A percentile compares a stretch with the other conserved stretches of the same genome.
phyloP scores from a whole-genome alignment of 1,140 invertebrate species.

The Drosophila neocordata region DNA sequence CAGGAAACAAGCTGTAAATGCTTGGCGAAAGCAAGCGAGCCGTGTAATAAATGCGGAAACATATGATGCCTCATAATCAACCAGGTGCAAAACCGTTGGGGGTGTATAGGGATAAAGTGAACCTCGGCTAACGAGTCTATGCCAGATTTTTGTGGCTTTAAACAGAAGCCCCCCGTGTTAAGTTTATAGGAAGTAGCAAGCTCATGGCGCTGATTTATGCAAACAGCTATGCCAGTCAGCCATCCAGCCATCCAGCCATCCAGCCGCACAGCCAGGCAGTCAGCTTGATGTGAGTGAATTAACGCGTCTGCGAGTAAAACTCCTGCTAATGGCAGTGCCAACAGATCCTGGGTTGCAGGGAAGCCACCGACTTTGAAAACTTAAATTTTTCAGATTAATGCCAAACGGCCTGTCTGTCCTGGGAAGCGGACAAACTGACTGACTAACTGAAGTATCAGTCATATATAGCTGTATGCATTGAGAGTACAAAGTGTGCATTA shows the following conservation, averaged over 20 bases:
- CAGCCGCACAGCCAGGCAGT: neutral
- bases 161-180: conserved; percentile 37
- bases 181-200: conserved; percentile 35
- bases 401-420: conserved; percentile 9
- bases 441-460: conserved; percentile 24
- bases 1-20: conserved; percentile 64
- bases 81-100: conserved; percentile 45
- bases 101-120: conserved; percentile 32
- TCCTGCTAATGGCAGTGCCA: conserved; percentile 70
- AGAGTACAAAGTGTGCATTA: conserved; percentile 21
- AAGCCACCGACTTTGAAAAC: conserved; percentile 55
- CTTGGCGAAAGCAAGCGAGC: conserved; percentile 28
- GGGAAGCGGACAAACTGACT: neutral
- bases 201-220: conserved; percentile 65
- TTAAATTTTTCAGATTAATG: conserved; percentile 63
- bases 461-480: conserved; percentile 18
- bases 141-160: conserved; percentile 75
- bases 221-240: conserved; percentile 42
- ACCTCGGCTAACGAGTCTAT: conserved; percentile 43
- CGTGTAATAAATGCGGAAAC: conserved; percentile 61
- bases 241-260: neutral
- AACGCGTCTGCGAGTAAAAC: conserved; percentile 61
- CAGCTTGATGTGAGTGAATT: conserved; percentile 70
- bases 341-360: conserved; percentile 26
- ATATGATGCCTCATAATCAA: conserved; percentile 42